These are phyloP conservation scores for Isurus oxyrinchus DNA, from an alignment of 2,113 vertebrate species.

Conservation along the genomic window DNA sequence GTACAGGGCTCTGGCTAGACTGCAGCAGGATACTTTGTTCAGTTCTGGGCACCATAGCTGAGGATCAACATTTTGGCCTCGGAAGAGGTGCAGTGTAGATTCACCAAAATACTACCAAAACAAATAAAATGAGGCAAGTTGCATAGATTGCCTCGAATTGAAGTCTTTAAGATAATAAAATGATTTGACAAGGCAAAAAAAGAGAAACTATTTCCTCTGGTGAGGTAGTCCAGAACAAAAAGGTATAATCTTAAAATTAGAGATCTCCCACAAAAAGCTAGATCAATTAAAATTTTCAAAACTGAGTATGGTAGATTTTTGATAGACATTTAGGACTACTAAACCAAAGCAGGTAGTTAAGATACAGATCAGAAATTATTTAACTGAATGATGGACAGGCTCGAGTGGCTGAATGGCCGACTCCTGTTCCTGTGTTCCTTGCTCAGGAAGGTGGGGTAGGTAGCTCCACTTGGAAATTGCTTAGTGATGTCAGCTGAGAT, in stretches of 20 bases:
- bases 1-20: too few relatives aligned
- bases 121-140: not conserved
- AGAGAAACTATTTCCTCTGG: not conserved
- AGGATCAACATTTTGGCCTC: not conserved
- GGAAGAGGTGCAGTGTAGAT: not conserved
- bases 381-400: not conserved
- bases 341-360: not conserved
- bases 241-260: not conserved
- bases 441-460: not conserved
- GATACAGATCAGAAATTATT: not conserved
- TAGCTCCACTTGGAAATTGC: not conserved
- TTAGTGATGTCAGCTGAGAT: not conserved
- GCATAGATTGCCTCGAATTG: not conserved
- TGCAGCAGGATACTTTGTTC: too few relatives aligned
- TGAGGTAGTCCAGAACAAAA: not conserved
- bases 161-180: not conserved
- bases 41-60: not conserved
- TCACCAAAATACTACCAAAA: not conserved
- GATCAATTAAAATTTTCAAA: not conserved
- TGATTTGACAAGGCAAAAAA: not conserved
- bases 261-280: not conserved
- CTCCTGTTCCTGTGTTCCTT: not conserved
- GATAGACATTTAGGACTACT: too few relatives aligned
- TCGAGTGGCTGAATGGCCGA: not conserved
- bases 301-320: not conserved